A percentile compares a stretch with the other conserved stretches of the same genome.
phyloP scores from a whole-genome alignment of 1,140 invertebrate species.

The Scaptomyza montana region DNA sequence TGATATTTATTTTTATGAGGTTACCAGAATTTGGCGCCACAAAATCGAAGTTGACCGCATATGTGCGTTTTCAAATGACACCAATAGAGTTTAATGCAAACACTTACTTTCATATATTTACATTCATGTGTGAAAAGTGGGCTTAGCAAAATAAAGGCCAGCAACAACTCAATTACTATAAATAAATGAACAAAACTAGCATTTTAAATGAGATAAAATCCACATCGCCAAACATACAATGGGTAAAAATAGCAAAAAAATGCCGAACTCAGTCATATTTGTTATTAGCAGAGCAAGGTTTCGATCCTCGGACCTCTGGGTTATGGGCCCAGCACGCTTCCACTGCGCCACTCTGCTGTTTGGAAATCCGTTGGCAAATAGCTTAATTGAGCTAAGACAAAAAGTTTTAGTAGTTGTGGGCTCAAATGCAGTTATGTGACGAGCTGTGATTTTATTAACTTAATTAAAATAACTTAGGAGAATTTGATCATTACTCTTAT shows the following conservation, averaged over 20 bases:
- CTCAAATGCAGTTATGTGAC: no score
- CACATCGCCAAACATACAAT: constrained; percentile 23
- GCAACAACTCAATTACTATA: constrained; percentile 56
- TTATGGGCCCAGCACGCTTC: constrained; percentile 99
- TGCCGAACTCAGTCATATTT: neutral
- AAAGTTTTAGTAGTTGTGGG: neutral
- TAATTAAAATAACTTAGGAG: no score
- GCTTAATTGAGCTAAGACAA: neutral
- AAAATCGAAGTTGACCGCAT: constrained; percentile 38
- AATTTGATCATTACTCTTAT: no score
- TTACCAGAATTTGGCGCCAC: constrained; percentile 16
- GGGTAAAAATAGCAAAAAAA: constrained; percentile 24
- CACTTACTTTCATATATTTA: neutral
- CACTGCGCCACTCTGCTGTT: constrained; percentile 97
- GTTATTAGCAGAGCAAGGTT: constrained; percentile 92
- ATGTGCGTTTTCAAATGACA: constrained; percentile 24
- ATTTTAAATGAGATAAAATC: constrained; percentile 27
- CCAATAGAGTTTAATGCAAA: constrained; percentile 2
- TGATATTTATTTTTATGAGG: constrained; percentile 53
- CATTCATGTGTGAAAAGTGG: neutral
- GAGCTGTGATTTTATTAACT: no score
- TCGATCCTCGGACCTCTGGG: constrained; percentile 98
- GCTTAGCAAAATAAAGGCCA: constrained; percentile 44
- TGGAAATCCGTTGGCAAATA: neutral
- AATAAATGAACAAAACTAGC: constrained; percentile 43